Conservation (phyloP, 2,797 vertebrate species). For the Euphonia xanthogaster region DNA sequence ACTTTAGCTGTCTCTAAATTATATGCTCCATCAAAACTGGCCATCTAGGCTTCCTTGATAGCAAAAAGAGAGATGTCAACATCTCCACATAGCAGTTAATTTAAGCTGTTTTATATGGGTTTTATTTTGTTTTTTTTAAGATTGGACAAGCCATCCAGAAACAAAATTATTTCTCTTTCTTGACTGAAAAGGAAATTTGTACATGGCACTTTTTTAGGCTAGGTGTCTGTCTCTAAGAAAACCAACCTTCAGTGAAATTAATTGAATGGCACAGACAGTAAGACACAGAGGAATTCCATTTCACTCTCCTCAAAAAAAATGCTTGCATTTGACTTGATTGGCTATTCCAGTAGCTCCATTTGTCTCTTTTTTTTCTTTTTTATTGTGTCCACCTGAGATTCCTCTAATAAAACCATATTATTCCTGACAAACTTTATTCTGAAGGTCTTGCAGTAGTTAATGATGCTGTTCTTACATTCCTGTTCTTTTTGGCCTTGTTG, state of each 20-base stretch:
- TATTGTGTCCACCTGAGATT: neutral
- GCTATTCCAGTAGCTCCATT: neutral
- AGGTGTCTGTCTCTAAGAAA: neutral
- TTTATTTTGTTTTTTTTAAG: neutral
- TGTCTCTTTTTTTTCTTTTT: neutral
- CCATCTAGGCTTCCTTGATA: neutral
- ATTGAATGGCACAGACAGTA: neutral
- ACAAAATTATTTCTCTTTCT: neutral
- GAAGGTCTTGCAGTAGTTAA: slow-evolving; percentile 44
- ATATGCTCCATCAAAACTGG: neutral
- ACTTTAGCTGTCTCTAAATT: neutral
- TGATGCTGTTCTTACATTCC: slow-evolving; percentile 36
- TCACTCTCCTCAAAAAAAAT: neutral
- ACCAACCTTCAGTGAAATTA: neutral
- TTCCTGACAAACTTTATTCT: slow-evolving; percentile 47
- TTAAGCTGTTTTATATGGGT: neutral
- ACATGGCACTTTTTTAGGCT: neutral
- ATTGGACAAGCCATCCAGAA: neutral
- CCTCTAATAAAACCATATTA: neutral
- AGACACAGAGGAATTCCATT: neutral
- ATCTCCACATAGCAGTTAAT: neutral
- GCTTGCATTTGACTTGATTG: neutral
- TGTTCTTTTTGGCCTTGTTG: slow-evolving; percentile 18
- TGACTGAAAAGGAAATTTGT: neutral
- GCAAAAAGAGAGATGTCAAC: neutral